Conservation (phyloP, 2,113 vertebrate species). For the Nesogale talazaci region DNA sequence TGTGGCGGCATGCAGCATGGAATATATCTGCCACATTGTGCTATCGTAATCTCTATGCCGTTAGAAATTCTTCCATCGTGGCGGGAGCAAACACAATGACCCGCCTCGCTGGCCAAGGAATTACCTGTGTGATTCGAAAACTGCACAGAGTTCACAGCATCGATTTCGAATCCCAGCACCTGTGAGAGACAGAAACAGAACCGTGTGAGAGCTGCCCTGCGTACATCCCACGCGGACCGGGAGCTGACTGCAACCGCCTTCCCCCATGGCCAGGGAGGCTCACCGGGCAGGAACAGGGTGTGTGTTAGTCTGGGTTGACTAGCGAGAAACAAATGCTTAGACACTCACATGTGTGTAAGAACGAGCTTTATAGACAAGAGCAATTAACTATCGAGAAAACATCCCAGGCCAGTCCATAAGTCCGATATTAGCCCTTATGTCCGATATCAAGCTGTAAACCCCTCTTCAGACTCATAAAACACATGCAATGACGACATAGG, state of each 20-base stretch:
- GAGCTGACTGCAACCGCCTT: rapidly evolving
- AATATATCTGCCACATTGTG: neutral
- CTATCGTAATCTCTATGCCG: neutral
- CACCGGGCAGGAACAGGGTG: rapidly evolving
- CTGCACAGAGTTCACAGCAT: conserved; percentile 98
- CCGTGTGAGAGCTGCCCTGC: neutral
- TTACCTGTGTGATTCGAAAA: conserved; percentile 99
- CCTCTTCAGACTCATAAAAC: no score
- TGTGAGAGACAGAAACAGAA: conserved; percentile 82
- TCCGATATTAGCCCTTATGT: no score
- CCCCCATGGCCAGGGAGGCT: no score
- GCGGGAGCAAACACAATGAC: no score
- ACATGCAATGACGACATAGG: no score
- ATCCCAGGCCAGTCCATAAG: no score
- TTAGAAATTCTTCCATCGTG: neutral
- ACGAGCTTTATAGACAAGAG: no score
- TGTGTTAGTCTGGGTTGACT: no score
- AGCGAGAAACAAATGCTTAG: no score
- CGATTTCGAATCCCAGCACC: conserved; percentile 98
- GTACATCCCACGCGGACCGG: rapidly evolving
- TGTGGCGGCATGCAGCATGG: neutral
- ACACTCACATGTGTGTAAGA: no score
- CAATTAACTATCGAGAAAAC: no score
- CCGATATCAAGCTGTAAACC: no score
- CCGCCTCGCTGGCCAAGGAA: rapidly evolving